Conservation (phyloP, 2,888 invertebrate species). For the Trichogramma dendrolimi region DNA sequence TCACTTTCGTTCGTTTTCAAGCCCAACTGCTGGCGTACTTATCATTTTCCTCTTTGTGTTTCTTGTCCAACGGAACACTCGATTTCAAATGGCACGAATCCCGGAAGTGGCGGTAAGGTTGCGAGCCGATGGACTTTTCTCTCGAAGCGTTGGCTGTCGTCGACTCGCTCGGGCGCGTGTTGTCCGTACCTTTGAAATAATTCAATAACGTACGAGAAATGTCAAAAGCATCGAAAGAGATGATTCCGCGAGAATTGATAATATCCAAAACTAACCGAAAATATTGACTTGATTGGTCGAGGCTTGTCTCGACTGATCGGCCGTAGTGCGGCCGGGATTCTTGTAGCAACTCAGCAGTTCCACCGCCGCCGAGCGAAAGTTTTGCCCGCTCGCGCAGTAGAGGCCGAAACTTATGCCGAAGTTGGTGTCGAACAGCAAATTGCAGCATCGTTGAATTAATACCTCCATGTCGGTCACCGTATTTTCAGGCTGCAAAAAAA, state of each 20-base stretch:
- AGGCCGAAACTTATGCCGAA: slow-evolving; percentile 80
- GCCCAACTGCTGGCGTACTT: too few relatives aligned
- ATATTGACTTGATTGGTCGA: slow-evolving; percentile 21
- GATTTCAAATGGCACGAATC: too few relatives aligned
- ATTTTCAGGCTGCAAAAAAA: slow-evolving; percentile 43
- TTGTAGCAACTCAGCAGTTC: slow-evolving; percentile 39
- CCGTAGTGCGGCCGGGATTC: neutral
- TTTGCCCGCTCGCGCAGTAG: slow-evolving; percentile 77
- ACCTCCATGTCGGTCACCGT: slow-evolving; percentile 54
- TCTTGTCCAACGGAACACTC: too few relatives aligned
- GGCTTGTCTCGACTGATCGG: slow-evolving; percentile 12
- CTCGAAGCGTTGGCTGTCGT: slow-evolving; percentile 32
- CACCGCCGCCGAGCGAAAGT: slow-evolving; percentile 64
- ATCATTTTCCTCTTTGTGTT: too few relatives aligned
- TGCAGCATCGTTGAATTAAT: slow-evolving; percentile 63
- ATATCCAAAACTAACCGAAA: slow-evolving; percentile 7
- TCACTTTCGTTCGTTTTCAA: too few relatives aligned
- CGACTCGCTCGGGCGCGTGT: slow-evolving; percentile 45
- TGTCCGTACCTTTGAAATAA: slow-evolving; percentile 51
- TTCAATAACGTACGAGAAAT: neutral
- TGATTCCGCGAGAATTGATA: neutral
- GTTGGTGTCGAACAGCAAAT: slow-evolving; percentile 73
- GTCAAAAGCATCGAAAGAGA: neutral
- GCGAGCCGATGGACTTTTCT: too few relatives aligned
- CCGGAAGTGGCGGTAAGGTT: too few relatives aligned